phyloP scores from a whole-genome alignment of 2,797 vertebrate genomes.

The Paramormyrops hopkinsi region DNA sequence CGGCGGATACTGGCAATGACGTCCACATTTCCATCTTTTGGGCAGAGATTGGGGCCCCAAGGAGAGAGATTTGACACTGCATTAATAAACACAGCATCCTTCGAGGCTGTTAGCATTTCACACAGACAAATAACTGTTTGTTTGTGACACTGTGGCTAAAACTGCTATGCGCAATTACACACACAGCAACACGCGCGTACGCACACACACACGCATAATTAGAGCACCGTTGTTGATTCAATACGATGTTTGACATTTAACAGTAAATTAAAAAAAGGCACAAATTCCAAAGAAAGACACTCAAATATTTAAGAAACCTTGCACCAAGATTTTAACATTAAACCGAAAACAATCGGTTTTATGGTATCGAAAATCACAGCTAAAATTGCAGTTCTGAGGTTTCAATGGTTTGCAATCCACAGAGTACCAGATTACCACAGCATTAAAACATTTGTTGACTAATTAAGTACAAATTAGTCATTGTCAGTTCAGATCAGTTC shows the following conservation, averaged over 20 bases:
- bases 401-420: neutral
- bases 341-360: neutral
- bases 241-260: neutral
- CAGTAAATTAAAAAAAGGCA: neutral
- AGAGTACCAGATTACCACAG: neutral
- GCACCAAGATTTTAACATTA: neutral
- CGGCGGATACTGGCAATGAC: neutral
- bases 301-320: neutral
- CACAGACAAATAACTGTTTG: neutral
- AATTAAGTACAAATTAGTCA: neutral
- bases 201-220: neutral
- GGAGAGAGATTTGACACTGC: neutral
- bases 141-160: neutral
- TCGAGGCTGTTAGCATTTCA: neutral
- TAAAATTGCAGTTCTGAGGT: neutral
- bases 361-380: neutral
- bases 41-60: neutral
- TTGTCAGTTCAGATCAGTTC: neutral
- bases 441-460: neutral
- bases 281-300: neutral
- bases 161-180: neutral
- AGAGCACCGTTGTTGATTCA: neutral
- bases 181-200: neutral
- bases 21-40: slow-evolving; percentile 1
- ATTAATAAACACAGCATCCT: neutral